A percentile compares a stretch with the other conserved stretches of the same genome.
These are phyloP conservation scores for Drosophila macrospina DNA, from an alignment of 2,888 invertebrate genomes.

Conservation along the genomic window DNA sequence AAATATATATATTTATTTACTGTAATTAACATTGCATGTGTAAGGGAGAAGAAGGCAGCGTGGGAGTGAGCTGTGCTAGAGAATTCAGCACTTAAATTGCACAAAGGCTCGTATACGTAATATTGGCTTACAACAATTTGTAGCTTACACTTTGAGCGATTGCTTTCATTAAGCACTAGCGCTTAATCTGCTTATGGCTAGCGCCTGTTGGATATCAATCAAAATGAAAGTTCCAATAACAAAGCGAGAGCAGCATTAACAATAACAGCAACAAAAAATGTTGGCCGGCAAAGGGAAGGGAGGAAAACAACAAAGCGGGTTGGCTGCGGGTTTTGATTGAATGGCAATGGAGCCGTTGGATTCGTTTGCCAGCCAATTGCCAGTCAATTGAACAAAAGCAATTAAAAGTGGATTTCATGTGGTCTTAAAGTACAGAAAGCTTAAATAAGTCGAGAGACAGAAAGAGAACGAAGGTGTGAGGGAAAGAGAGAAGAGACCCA, in stretches of 20 bases:
- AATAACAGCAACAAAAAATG: conserved; percentile 11
- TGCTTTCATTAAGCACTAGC: conserved; percentile 72
- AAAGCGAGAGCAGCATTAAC: conserved; percentile 46
- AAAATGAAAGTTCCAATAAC: conserved; percentile 59
- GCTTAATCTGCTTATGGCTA: conserved; percentile 73
- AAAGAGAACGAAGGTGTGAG: conserved; percentile 5
- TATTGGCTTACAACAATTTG: conserved; percentile 47
- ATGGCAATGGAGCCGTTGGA: conserved; percentile 39
- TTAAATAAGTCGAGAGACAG: conserved; percentile 64
- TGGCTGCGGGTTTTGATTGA: conserved; percentile 62
- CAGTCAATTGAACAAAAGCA: conserved; percentile 83
- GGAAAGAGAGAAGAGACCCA: not conserved
- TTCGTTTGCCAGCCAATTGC: conserved; percentile 55
- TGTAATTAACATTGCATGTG: too few relatives aligned
- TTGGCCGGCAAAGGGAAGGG: conserved; percentile 6
- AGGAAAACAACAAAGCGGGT: conserved; percentile 55
- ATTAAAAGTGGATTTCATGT: conserved; percentile 83
- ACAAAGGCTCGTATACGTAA: conserved; percentile 39
- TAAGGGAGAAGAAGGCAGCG: too few relatives aligned
- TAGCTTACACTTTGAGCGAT: conserved; percentile 68
- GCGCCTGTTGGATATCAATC: conserved; percentile 70
- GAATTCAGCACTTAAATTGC: conserved; percentile 22
- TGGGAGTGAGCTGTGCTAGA: not conserved
- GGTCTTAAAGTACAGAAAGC: conserved; percentile 73
- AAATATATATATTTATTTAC: too few relatives aligned